Evolutionary conservation across 2,888 invertebrate species (phyloP).

Genomic region (Andrena bucephala): DNA sequence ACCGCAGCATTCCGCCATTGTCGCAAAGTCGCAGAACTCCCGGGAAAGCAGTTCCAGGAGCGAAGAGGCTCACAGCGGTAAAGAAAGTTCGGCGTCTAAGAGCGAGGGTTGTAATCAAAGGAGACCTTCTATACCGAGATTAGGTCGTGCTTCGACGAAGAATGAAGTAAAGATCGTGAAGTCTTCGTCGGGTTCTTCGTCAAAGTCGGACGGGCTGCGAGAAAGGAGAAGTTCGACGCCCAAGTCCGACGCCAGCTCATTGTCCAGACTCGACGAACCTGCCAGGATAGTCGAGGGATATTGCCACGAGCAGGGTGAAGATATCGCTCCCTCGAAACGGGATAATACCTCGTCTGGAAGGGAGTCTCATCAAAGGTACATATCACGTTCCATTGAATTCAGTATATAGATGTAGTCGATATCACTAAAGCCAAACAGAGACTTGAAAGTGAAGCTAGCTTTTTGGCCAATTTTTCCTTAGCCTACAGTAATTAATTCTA

Average conservation of each 20-base stretch:
- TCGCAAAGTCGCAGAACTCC: slow-evolving; percentile 31
- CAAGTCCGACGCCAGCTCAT: slow-evolving; percentile 62
- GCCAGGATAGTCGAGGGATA: slow-evolving; percentile 67
- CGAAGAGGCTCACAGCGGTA: slow-evolving; percentile 47
- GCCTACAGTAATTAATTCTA: no score
- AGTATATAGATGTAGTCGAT: neutral
- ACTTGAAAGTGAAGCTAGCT: no score
- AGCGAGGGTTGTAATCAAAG: slow-evolving; percentile 69
- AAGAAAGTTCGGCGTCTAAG: slow-evolving; percentile 55
- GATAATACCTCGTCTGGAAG: slow-evolving; percentile 64
- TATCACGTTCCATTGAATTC: neutral
- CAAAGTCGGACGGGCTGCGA: slow-evolving; percentile 47
- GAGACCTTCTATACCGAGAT: slow-evolving; percentile 68
- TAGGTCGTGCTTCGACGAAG: slow-evolving; percentile 67
- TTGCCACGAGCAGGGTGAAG: slow-evolving; percentile 65
- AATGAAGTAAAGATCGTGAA: slow-evolving; percentile 67
- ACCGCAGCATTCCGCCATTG: slow-evolving; percentile 10
- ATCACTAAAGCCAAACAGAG: neutral
- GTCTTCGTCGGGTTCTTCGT: slow-evolving; percentile 60
- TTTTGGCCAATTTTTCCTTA: neutral
- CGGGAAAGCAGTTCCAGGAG: slow-evolving; percentile 34
- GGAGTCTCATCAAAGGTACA: slow-evolving; percentile 71
- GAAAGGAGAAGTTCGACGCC: slow-evolving; percentile 68
- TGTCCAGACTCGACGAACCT: slow-evolving; percentile 67
- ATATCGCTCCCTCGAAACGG: slow-evolving; percentile 57